Evolutionary conservation across 64 coral and sea anemone genomes (phyloP).

Genomic region (Exaiptasia diaphana): DNA sequence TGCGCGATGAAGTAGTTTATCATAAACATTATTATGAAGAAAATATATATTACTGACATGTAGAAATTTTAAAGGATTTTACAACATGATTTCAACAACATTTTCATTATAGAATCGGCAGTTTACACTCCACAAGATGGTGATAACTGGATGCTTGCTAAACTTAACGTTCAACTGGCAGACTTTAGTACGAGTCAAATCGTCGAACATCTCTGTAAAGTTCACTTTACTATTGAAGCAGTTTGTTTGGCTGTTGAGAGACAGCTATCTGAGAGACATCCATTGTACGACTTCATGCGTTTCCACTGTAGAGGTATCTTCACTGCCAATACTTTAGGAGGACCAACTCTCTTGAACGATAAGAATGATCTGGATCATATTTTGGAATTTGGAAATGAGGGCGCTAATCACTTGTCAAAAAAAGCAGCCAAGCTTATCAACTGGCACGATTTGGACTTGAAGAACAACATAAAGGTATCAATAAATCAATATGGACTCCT

Average conservation of each 20-base stretch:
- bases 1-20: too few species aligned
- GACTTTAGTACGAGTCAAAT: conserved; percentile 22
- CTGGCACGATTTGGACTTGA: conserved; percentile 26
- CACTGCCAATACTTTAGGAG: conserved; percentile 17
- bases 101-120: conserved; percentile 45
- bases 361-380: background rate
- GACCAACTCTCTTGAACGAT: background rate
- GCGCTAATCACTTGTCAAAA: background rate
- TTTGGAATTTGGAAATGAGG: background rate
- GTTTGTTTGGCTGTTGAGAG: conserved; percentile 37
- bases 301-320: conserved; percentile 37
- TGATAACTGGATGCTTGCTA: conserved; percentile 38
- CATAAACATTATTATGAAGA: background rate
- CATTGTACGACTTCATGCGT: conserved; percentile 29
- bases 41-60: background rate
- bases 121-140: conserved; percentile 42
- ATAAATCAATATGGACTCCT: background rate
- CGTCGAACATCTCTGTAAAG: conserved; percentile 29
- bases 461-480: conserved; percentile 16
- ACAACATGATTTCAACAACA: too few species aligned
- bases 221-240: conserved; percentile 16
- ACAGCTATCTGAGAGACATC: conserved; percentile 30
- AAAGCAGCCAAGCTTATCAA: background rate
- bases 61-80: background rate
- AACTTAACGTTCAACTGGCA: conserved; percentile 35